A percentile compares a stretch with the other conserved stretches of the same genome.
Conservation (phyloP, 1,140 invertebrate genomes). For the Thalassaphorura encarpata region DNA sequence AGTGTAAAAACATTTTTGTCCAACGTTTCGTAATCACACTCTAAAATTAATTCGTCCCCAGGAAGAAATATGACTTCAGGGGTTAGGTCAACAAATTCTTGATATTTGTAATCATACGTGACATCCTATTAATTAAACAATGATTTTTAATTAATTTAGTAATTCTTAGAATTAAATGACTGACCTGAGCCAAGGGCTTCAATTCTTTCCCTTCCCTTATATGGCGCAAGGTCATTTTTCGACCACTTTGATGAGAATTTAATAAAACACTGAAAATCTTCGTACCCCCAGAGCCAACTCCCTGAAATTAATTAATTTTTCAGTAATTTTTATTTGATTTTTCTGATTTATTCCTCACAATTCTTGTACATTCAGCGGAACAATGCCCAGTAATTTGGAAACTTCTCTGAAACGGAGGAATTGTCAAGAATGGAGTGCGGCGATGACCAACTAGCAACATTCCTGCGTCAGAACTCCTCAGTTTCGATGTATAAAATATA, state of each 20-base stretch:
- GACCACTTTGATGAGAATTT: constrained; percentile 70
- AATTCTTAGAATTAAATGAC: background rate
- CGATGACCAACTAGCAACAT: constrained; percentile 44
- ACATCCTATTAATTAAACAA: constrained; percentile 44
- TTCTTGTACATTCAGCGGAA: constrained; percentile 36
- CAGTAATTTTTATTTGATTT: background rate
- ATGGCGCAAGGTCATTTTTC: constrained; percentile 63
- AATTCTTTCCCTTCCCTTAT: constrained; percentile 65
- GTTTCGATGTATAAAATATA: constrained; percentile 59
- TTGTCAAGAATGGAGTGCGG: constrained; percentile 15
- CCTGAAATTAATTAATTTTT: constrained; percentile 3
- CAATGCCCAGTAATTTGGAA: constrained; percentile 16
- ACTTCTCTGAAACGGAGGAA: constrained; percentile 14
- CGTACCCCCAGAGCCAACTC: constrained; percentile 11
- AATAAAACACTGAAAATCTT: constrained; percentile 46
- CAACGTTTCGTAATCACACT: constrained; percentile 59
- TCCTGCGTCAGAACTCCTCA: constrained; percentile 64
- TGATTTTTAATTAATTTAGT: background rate
- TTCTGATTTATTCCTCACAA: constrained; percentile 40
- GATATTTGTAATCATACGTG: constrained; percentile 70
- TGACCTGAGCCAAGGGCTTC: constrained; percentile 49
- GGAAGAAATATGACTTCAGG: constrained; percentile 60
- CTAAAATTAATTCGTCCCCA: constrained; percentile 66
- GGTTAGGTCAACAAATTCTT: constrained; percentile 59
- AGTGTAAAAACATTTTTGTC: constrained; percentile 33